Base-by-base conservation (phyloP, 2,888 invertebrate species). In the Leptopilina drosophilae region DNA sequence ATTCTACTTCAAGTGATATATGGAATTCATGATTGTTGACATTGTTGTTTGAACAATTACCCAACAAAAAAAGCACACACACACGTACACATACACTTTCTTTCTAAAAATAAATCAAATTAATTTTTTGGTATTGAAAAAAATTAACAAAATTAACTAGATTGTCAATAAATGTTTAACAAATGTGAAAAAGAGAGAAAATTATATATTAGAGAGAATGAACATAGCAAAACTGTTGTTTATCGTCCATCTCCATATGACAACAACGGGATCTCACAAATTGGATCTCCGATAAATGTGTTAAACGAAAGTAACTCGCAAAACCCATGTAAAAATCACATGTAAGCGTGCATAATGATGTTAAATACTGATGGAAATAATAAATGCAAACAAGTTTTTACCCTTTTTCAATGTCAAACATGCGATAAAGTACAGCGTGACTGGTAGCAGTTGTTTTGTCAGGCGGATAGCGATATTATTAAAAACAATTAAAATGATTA, bases 401-500 rank as follows among this genome's bases (percentile, higher is more conserved):
- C 56, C 69, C 53, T 26, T 56, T 56, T 73, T n/a, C 73, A 56
- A 73, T 73, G 53, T 56, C n/a, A 73, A 56, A 73, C 53, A 56
- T 33, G 40, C 73, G 33, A 73, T 46, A 66, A 66, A 42, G 46
- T 73, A 56, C 33, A n/a, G 26, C 26, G 56, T 56, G 73, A 73
- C 56, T 73, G 56, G 73, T n/a, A 73, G 56, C 33, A 64, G 64
- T 33, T 40, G 64, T 73, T 73, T 53, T 73, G 73, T 73, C 73
- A 56, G 53, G 56, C 73, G 53, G 53, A 73, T 56, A 53, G 73
- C 33, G 73, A 73, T 73, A 73, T 73, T 73, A 56, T 73, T 33
- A 73, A 73, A 73, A 73, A 73, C 73, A 73, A 73, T 73, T 73
- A 73, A 56, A 73, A 73, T 56, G 73, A 73, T 73, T 73, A 56